Percentiles rank a stretch among this genome's conserved stretches.
Evolutionary conservation across 2,888 invertebrate species (phyloP).

Genomic region (Ecdyonurus torrentis): DNA sequence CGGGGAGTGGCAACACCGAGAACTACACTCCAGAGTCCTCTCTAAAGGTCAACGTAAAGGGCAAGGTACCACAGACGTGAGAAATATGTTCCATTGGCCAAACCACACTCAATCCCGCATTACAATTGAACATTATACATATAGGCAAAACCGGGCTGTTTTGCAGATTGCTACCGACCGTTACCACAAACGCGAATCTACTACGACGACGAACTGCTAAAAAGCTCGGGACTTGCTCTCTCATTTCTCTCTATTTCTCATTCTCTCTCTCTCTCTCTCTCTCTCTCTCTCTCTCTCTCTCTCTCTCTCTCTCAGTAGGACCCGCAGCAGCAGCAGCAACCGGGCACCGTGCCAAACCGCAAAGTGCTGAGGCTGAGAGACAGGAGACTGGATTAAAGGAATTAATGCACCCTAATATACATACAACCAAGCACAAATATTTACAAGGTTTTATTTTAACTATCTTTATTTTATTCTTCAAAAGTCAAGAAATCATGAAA

Average conservation of each 20-base stretch:
- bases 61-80: not conserved
- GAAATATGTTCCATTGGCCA: too few relatives aligned
- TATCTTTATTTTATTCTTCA: too few relatives aligned
- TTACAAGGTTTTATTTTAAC: too few relatives aligned
- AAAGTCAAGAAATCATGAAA: too few relatives aligned
- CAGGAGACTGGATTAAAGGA: not conserved
- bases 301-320: too few relatives aligned
- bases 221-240: not conserved
- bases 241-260: too few relatives aligned
- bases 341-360: not conserved
- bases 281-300: too few relatives aligned
- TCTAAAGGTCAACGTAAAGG: not conserved
- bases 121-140: not conserved
- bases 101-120: not conserved
- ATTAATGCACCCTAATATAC: not conserved
- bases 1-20: not conserved
- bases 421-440: not conserved
- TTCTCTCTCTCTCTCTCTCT: too few relatives aligned
- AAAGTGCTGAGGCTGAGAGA: not conserved
- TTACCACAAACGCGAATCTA: not conserved
- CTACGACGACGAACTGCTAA: not conserved
- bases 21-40: too few relatives aligned
- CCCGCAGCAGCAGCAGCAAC: not conserved
- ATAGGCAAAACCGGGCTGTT: too few relatives aligned
- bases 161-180: not conserved